These are phyloP conservation scores for Trachurus trachurus DNA, from an alignment of 2,797 vertebrate genomes.

Conservation along the genomic window DNA sequence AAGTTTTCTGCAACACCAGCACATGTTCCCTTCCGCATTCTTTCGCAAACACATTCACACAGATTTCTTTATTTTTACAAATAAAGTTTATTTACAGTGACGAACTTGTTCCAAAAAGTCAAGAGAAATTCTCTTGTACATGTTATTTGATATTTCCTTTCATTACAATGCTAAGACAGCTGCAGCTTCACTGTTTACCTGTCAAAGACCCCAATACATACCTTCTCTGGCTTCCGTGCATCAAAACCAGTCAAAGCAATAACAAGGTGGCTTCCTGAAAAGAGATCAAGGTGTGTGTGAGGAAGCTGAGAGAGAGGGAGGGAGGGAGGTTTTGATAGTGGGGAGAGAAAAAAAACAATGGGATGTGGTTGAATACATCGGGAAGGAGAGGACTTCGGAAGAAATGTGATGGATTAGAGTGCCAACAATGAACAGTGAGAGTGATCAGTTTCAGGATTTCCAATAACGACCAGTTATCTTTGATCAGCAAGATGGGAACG, in stretches of 20 bases:
- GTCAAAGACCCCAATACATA: neutral
- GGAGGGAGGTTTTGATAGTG: constrained; percentile 4
- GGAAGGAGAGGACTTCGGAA: constrained; percentile 8
- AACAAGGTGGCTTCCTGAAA: constrained; percentile 14
- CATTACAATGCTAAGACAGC: neutral
- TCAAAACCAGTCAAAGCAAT: constrained; percentile 4
- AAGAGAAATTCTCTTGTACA: neutral
- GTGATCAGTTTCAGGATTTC: constrained; percentile 60
- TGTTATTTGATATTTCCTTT: constrained; percentile 15
- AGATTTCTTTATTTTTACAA: neutral
- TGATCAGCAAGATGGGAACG: constrained; percentile 50
- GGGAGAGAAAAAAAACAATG: constrained; percentile 10
- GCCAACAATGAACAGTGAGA: constrained; percentile 54
- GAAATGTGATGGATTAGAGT: constrained; percentile 45
- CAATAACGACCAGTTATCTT: constrained; percentile 58
- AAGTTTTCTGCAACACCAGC: neutral
- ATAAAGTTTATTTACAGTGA: neutral
- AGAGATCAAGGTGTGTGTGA: constrained; percentile 1
- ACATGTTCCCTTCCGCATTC: neutral
- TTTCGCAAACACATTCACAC: neutral
- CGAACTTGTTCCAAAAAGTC: neutral
- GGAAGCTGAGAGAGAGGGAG: constrained; percentile 15
- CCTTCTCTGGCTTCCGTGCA: neutral
- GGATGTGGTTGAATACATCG: constrained; percentile 24
- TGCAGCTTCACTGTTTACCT: neutral